phyloP scores from a whole-genome alignment of 1,140 invertebrate genomes.

The Caenorhabditis tropicalis region DNA sequence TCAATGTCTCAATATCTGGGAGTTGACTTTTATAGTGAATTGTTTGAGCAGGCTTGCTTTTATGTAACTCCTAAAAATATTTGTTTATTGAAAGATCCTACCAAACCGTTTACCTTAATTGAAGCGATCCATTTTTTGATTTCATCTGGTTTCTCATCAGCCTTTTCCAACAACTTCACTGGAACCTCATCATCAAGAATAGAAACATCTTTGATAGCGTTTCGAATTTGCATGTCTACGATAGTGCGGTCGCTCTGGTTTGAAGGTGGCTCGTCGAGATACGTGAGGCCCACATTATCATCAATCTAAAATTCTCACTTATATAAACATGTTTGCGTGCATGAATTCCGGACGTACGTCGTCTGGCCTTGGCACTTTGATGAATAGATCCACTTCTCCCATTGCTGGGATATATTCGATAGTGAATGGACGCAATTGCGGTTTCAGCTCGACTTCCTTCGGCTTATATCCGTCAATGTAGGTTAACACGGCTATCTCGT shows the following conservation, averaged over 20 bases:
- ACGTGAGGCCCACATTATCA: slow-evolving; percentile 82
- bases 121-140: slow-evolving; percentile 93
- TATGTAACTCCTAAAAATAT: slow-evolving; percentile 78
- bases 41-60: slow-evolving; percentile 83
- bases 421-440: slow-evolving; percentile 89
- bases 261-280: slow-evolving; percentile 91
- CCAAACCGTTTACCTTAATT: slow-evolving; percentile 76
- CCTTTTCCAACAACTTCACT: slow-evolving; percentile 84
- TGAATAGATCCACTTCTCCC: slow-evolving; percentile 95
- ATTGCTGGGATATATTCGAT: slow-evolving; percentile 96
- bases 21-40: slow-evolving; percentile 85
- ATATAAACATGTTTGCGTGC: slow-evolving; percentile 56
- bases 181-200: slow-evolving; percentile 75
- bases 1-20: slow-evolving; percentile 89
- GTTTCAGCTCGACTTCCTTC: slow-evolving; percentile 85
- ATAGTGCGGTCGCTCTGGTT: slow-evolving; percentile 93
- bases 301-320: slow-evolving; percentile 80
- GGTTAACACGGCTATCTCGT: background rate
- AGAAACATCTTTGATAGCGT: slow-evolving; percentile 79
- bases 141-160: slow-evolving; percentile 84
- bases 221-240: slow-evolving; percentile 87
- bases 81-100: background rate
- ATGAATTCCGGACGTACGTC: slow-evolving; percentile 64
- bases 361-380: slow-evolving; percentile 78
- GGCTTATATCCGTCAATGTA: slow-evolving; percentile 14